A percentile compares a stretch with the other conserved stretches of the same genome.
Conservation (phyloP, 1,140 invertebrate genomes). For the Phymorhynchus buccinoides region DNA sequence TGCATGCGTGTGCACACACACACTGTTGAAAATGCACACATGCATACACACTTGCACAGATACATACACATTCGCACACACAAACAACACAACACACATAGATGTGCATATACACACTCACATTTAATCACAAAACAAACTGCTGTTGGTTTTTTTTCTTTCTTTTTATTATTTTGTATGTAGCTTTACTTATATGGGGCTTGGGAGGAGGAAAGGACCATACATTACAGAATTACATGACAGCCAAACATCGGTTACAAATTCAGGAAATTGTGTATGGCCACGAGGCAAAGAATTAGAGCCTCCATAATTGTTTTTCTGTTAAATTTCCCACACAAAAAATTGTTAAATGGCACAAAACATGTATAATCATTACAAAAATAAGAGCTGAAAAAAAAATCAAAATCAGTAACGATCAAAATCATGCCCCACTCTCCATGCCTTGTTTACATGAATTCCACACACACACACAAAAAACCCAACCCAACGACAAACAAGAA, state of each 20-base stretch:
- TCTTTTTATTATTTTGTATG: not conserved
- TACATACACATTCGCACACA: not conserved
- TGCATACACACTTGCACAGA: not conserved
- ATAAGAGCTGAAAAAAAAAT: not conserved
- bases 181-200: not conserved
- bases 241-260: not conserved
- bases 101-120: not conserved
- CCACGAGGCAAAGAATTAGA: not conserved
- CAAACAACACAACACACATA: not conserved
- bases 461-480: not conserved
- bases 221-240: not conserved
- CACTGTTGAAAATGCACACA: too few species aligned
- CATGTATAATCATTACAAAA: slow-evolving; percentile 19
- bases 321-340: not conserved
- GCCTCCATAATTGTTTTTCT: not conserved
- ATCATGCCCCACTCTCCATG: not conserved
- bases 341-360: slow-evolving; percentile 21
- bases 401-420: not conserved
- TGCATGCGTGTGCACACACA: too few species aligned
- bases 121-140: not conserved
- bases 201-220: not conserved
- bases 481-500: not conserved
- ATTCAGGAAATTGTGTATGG: not conserved
- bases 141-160: not conserved
- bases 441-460: not conserved